Conservation (phyloP, 2,888 invertebrate species). For the Lasioglossum vierecki region DNA sequence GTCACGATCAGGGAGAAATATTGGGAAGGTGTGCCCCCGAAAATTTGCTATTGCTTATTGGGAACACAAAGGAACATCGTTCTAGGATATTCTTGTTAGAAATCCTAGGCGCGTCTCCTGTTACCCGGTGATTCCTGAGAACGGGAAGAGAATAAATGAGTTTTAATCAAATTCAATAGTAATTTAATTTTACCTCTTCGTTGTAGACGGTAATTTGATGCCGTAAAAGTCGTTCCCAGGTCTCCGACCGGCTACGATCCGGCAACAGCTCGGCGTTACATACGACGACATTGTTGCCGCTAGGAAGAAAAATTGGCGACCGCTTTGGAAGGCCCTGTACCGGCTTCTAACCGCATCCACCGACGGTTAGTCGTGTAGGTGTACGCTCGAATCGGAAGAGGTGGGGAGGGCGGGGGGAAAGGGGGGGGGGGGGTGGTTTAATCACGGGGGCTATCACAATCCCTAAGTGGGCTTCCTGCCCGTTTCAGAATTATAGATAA, state of each 20-base stretch:
- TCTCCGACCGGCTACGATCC: background rate
- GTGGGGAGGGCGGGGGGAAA: conserved; percentile 48
- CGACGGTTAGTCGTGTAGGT: conserved; percentile 71
- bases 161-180: background rate
- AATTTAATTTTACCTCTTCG: background rate
- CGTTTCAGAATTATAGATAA: conserved; percentile 84
- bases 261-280: background rate
- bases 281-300: conserved; percentile 12
- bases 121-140: background rate
- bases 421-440: conserved; percentile 78
- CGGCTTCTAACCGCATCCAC: conserved; percentile 64
- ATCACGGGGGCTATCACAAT: conserved; percentile 84
- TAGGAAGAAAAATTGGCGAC: conserved; percentile 49
- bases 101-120: background rate
- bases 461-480: conserved; percentile 84
- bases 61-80: background rate
- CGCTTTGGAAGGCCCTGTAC: conserved; percentile 72
- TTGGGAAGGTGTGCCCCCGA: conserved; percentile 45
- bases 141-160: background rate
- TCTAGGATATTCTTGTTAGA: background rate
- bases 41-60: conserved; percentile 38
- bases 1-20: conserved; percentile 61
- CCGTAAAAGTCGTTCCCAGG: background rate
- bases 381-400: conserved; percentile 65
- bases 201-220: background rate